Evolutionary conservation across 2,888 invertebrate species (phyloP).

Genomic region (Caradrina kadenii): DNA sequence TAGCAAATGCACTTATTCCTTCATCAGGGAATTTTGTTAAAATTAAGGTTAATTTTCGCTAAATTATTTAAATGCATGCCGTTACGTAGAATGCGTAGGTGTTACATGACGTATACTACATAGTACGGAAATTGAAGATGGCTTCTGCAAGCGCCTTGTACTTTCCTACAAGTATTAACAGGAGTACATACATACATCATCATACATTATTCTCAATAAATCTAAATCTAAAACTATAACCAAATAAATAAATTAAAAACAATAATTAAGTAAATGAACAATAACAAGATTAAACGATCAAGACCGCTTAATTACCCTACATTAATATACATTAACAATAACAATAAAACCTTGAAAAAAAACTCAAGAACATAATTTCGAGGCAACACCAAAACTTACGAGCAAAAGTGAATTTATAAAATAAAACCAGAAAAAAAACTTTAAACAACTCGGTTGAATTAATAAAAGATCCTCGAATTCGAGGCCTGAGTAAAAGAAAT

Average conservation of each 20-base stretch:
- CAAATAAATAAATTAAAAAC: too few relatives aligned
- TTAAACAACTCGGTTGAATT: constrained; percentile 79
- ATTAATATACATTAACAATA: constrained; percentile 7
- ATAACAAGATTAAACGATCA: constrained; percentile 3
- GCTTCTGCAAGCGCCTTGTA: not conserved
- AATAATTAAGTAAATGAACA: too few relatives aligned
- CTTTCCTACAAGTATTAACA: not conserved
- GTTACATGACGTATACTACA: too few relatives aligned
- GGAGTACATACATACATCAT: too few relatives aligned
- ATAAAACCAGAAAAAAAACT: constrained; percentile 30
- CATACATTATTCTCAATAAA: not conserved
- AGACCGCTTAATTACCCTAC: constrained; percentile 14
- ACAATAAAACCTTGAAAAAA: not conserved
- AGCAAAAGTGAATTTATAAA: constrained; percentile 29
- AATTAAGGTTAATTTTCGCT: not conserved
- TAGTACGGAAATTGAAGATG: too few relatives aligned
- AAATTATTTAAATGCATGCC: too few relatives aligned
- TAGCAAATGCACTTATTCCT: constrained; percentile 32
- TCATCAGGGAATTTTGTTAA: not conserved
- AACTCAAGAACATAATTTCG: constrained; percentile 21
- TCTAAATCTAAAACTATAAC: not conserved
- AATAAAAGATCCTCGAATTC: constrained; percentile 80
- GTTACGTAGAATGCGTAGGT: too few relatives aligned
- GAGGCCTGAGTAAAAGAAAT: constrained; percentile 83
- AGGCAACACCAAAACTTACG: constrained; percentile 32